These are phyloP conservation scores for Sebastes trivittatus DNA, from an alignment of 2,797 vertebrate genomes.

Conservation along the genomic window DNA sequence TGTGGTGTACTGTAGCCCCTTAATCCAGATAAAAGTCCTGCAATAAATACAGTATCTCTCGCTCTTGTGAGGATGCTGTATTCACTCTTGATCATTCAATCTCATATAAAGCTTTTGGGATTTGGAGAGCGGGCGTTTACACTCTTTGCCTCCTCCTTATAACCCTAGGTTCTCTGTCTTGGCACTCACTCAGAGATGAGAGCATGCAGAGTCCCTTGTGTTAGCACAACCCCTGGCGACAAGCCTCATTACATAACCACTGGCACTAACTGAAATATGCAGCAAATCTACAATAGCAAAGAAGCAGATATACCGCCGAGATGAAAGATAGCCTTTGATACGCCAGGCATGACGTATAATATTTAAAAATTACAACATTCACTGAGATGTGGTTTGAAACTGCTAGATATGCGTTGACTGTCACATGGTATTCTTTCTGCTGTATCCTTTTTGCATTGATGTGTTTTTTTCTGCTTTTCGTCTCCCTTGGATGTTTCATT, in stretches of 20 bases:
- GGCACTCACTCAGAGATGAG: slow-evolving; percentile 47
- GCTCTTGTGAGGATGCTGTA: slow-evolving; percentile 11
- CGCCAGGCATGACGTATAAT: neutral
- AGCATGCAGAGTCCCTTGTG: slow-evolving; percentile 43
- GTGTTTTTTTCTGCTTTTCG: neutral
- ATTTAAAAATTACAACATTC: slow-evolving; percentile 9
- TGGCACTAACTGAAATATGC: slow-evolving; percentile 57
- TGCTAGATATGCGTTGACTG: neutral
- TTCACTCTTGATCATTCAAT: slow-evolving; percentile 45
- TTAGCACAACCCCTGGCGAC: slow-evolving; percentile 45
- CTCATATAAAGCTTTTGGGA: slow-evolving; percentile 34
- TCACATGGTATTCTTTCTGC: neutral
- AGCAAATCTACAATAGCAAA: slow-evolving; percentile 31
- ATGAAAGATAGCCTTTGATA: slow-evolving; percentile 37
- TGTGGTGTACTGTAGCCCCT: neutral
- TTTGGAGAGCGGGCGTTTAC: slow-evolving; percentile 44
- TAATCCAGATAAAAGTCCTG: slow-evolving; percentile 6
- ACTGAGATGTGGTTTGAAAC: neutral
- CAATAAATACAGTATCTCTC: neutral
- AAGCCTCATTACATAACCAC: slow-evolving; percentile 62
- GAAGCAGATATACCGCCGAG: slow-evolving; percentile 8
- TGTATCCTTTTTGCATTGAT: neutral
- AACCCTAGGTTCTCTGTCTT: slow-evolving; percentile 49
- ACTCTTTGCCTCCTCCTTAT: slow-evolving; percentile 34
- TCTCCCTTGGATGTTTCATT: neutral